Evolutionary conservation across 1,140 invertebrate genomes (phyloP).

Genomic region (Nephotettix cincticeps): DNA sequence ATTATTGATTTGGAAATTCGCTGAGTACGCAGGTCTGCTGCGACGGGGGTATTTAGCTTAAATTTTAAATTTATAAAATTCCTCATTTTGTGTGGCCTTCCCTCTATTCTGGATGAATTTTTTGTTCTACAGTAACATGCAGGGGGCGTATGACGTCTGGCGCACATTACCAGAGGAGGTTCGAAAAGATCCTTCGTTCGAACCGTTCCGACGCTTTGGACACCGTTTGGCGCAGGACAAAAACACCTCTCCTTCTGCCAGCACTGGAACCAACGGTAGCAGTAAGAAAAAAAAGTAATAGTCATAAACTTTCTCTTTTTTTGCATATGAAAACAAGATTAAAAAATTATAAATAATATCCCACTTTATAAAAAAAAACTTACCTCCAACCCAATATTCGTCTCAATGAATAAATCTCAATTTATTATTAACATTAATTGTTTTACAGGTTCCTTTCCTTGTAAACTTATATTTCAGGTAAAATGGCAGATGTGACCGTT

Average conservation of each 20-base stretch:
- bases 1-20: too few species aligned
- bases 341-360: neutral
- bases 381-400: neutral
- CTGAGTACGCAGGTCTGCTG: too few species aligned
- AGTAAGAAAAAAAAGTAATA: neutral
- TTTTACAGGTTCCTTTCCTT: too few species aligned
- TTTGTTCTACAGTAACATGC: neutral
- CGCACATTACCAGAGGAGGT: neutral
- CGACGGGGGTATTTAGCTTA: too few species aligned
- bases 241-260: neutral
- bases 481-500: neutral
- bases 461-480: too few species aligned
- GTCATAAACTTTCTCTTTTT: too few species aligned
- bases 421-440: too few species aligned
- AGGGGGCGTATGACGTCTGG: neutral
- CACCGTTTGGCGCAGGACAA: neutral
- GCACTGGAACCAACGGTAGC: neutral
- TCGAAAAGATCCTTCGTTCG: neutral
- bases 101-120: too few species aligned
- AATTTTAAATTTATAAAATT: too few species aligned
- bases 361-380: neutral
- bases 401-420: neutral
- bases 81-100: too few species aligned
- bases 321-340: neutral
- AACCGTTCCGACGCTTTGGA: constrained; percentile 7